Base-by-base conservation (phyloP, 2,888 invertebrate genomes). In the Scaeva pyrastri region DNA sequence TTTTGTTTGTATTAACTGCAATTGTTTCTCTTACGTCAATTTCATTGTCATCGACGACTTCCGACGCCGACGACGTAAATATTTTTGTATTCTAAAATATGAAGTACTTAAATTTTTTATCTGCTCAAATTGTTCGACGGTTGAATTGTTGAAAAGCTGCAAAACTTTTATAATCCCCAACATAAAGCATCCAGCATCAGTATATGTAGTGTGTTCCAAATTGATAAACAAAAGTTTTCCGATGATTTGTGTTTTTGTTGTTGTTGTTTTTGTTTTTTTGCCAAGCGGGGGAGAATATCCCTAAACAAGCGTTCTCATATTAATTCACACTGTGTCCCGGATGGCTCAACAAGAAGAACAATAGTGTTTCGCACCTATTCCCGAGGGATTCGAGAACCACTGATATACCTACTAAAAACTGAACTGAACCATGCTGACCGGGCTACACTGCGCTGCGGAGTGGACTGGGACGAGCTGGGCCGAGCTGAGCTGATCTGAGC, bases 191-290 rank as follows among this genome's bases (percentile, higher is more conserved):
- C 3, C 8, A 4, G 16, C 21, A 52, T n/a, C 55, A n/a, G n/a
- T n/a, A n/a, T n/a, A 39, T 64, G 43, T n/a, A 16, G 16, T 62
- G 50, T 62, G 48, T 62, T 71, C 12, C 1, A 58, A 66, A 50
- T 79, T 64, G 41, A 84, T 77, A 72, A 77, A 66, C 72, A 82
- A 82, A 77, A 71, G 75, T 84, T 80, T 78, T 85, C 16, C 72
- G 72, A 60, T 80, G 62, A 79, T 45, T 74, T 70, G 41, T 72
- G 16, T 52, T 31, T 50, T 45, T 56, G 23, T 56, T 55, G 41
- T n/a, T 55, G 19, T 36, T 64, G 16, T 62, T 1, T 55, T 14
- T 71, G 43, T 43, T 39, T 19, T n/a, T n/a, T n/a, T n/a, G n/a
- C n/a, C 1, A 5, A 31, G 36, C 60, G 70, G n/a, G 60, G 10